Base-by-base conservation (phyloP, 2,888 invertebrate species). In the Dendrolimus pini region DNA sequence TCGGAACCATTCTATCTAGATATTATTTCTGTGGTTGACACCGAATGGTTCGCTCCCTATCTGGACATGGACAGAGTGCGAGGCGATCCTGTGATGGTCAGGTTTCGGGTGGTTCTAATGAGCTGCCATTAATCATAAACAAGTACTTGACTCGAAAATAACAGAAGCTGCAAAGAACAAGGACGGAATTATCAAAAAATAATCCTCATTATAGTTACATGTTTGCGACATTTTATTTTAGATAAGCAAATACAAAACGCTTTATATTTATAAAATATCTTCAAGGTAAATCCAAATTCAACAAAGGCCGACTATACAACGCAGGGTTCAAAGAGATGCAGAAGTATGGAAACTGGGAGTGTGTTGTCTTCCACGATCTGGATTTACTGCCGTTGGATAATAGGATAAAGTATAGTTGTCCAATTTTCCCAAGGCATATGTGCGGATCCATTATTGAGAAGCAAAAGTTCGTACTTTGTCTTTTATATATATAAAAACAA, bases 291-390 rank as follows among this genome's bases (percentile, higher is more conserved):
- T 68, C 67, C 0, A 82, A 91, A 42, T 98, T 98, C 84, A 98
- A 98, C 83, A 93, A 96, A 64, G 99, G 98, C 2, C 94, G 96
- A 85, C 89, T 99, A 63, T 96, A 98, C 94, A 99, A 99, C 83
- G 94, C 97, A 53, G 99, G 98, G 1, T 98, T 94, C 82, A 92
- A 93, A 57, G 98, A 98, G 85, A 96, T 97, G 10, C 85, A 94
- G 74, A 96, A 96, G 78, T 67, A 73, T 42, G 90, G 89, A 54
- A 73, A 86, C 52, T 96, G 94, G 89, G 93, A 96, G 69, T 98
- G 98, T 83, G 95, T 97, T 78, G 93, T 98, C 66, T 97, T 98
- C 79, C 98, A 98, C 78, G 98, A 98, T 78, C 95, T 98, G 42
- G 98, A 98, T 83, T 91, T 98, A 60, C 84, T 98, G 66, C 98